Conservation (phyloP, 2,888 invertebrate species). For the Apodemia mormo region DNA sequence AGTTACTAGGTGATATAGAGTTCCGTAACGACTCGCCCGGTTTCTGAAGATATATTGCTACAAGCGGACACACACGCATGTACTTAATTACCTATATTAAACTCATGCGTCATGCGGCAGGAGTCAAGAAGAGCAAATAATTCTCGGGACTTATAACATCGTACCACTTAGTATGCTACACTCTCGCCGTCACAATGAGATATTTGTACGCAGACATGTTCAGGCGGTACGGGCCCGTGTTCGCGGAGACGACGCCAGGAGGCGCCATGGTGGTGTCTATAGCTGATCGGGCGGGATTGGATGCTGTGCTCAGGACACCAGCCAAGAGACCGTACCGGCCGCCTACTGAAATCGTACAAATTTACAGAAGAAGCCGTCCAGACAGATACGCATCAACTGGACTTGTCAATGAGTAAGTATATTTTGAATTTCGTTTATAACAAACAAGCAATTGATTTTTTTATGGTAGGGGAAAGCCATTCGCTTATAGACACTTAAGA, state of each 20-base stretch:
- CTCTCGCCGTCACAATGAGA: conserved; percentile 61
- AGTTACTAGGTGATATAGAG: too few species aligned
- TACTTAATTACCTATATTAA: too few species aligned
- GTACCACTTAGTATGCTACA: conserved; percentile 22
- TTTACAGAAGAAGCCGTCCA: conserved; percentile 87
- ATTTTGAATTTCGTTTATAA: conserved; percentile 41
- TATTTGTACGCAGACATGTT: conserved; percentile 84
- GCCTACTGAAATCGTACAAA: conserved; percentile 89
- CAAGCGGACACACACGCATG: too few species aligned
- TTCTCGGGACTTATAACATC: conserved; percentile 21
- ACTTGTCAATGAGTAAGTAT: conserved; percentile 89
- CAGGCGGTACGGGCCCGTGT: conserved; percentile 87
- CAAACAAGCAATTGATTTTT: too few species aligned
- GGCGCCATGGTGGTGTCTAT: conserved; percentile 88
- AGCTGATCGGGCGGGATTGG: conserved; percentile 86
- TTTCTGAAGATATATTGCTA: too few species aligned
- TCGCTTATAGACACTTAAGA: too few species aligned
- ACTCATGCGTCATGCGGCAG: too few species aligned
- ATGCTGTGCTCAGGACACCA: conserved; percentile 87
- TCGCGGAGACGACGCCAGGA: conserved; percentile 89
- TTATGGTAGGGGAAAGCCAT: too few species aligned
- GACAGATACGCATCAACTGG: conserved; percentile 92
- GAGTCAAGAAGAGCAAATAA: conserved; percentile 39
- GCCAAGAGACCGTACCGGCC: conserved; percentile 90
- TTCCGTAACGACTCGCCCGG: too few species aligned